phyloP scores from a whole-genome alignment of 2,888 invertebrate genomes.

The Theretra japonica region DNA sequence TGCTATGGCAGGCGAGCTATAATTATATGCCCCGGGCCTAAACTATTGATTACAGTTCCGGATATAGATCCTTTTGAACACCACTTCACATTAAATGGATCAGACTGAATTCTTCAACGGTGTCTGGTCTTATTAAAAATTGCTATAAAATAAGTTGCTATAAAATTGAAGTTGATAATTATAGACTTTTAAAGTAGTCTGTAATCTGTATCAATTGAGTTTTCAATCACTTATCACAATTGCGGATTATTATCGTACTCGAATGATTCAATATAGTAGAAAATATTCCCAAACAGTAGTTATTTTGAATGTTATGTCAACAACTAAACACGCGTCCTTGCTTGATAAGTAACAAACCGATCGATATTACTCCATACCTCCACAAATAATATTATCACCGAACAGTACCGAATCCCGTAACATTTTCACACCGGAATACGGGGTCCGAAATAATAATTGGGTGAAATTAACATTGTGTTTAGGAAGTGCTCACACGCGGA shows the following conservation, averaged over 20 bases:
- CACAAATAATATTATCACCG: neutral
- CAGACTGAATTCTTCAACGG: constrained; percentile 19
- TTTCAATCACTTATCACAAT: neutral
- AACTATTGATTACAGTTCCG: constrained; percentile 62
- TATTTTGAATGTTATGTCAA: too few relatives aligned
- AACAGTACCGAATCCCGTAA: constrained; percentile 31
- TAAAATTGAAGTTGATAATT: neutral
- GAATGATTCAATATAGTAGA: neutral
- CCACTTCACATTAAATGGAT: constrained; percentile 45
- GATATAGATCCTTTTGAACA: constrained; percentile 51
- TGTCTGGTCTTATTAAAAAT: neutral
- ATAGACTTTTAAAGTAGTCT: neutral
- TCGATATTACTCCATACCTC: constrained; percentile 6
- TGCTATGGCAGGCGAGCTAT: constrained; percentile 45
- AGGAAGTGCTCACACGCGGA: constrained; percentile 68
- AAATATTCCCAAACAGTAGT: too few relatives aligned
- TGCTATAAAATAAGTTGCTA: constrained; percentile 23
- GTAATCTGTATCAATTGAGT: constrained; percentile 3
- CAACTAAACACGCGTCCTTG: too few relatives aligned
- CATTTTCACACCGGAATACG: constrained; percentile 54
- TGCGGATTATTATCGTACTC: too few relatives aligned
- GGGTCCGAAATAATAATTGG: constrained; percentile 70
- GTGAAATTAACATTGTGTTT: constrained; percentile 73
- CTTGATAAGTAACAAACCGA: neutral
- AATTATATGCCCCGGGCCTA: constrained; percentile 49